Percentiles rank a stretch among this genome's conserved stretches.
Conservation (phyloP, 2,888 invertebrate species). For the Punctoribates punctum region DNA sequence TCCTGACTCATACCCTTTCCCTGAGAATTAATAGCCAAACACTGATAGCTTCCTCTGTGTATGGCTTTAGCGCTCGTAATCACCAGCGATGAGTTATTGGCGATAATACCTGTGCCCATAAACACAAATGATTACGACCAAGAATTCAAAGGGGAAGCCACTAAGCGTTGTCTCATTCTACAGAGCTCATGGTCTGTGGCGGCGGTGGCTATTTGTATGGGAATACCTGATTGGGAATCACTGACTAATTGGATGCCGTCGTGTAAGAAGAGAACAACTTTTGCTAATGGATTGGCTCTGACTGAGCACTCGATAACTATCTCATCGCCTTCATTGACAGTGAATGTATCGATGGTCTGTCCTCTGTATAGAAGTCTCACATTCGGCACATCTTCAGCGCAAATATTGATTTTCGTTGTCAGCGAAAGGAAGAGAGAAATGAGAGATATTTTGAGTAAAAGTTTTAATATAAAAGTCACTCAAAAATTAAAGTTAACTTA, state of each 20-base stretch:
- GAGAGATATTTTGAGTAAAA: background rate
- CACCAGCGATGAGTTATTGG: slow-evolving; percentile 18
- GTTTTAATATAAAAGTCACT: background rate
- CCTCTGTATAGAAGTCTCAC: slow-evolving; percentile 1
- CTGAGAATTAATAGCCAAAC: slow-evolving; percentile 23
- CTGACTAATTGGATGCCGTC: slow-evolving; percentile 27
- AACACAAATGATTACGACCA: background rate
- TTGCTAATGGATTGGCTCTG: slow-evolving; percentile 16
- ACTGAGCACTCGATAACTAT: slow-evolving; percentile 11
- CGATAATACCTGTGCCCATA: slow-evolving; percentile 24
- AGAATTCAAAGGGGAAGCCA: background rate
- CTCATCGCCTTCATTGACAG: slow-evolving; percentile 24
- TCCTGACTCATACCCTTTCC: slow-evolving; percentile 29
- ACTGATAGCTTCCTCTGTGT: slow-evolving; percentile 28
- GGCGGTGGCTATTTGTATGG: background rate
- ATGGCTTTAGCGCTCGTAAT: slow-evolving; percentile 10
- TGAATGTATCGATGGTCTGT: background rate
- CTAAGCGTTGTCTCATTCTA: background rate
- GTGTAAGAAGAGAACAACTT: background rate
- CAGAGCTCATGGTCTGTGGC: background rate
- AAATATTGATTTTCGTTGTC: background rate
- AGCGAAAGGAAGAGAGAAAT: background rate
- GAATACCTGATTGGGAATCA: slow-evolving; percentile 17
- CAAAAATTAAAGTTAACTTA: too few species aligned
- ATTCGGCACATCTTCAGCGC: background rate